phyloP scores from a whole-genome alignment of 2,888 invertebrate species.

The Limnephilus auricula region DNA sequence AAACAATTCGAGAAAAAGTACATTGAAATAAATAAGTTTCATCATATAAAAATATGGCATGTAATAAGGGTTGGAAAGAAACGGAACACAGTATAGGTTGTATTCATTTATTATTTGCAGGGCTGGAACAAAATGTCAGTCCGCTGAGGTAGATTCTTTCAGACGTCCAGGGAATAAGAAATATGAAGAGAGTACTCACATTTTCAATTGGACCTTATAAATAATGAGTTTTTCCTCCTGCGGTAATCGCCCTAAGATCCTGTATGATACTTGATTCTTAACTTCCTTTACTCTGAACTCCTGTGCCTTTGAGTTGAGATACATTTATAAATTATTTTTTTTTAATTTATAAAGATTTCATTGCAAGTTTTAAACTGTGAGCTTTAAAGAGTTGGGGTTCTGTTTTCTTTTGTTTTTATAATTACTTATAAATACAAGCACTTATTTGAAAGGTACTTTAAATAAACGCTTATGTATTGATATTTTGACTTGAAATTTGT shows the following conservation, averaged over 20 bases:
- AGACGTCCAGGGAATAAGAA: neutral
- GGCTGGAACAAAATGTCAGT: neutral
- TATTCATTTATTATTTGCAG: conserved; percentile 6
- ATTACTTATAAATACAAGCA: too few species aligned
- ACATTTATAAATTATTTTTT: neutral
- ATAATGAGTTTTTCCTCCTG: neutral
- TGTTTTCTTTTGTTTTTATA: neutral
- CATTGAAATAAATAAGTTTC: neutral
- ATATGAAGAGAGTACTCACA: conserved; percentile 10
- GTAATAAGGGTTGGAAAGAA: neutral
- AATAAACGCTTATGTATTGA: too few species aligned
- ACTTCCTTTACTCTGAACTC: neutral
- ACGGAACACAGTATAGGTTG: conserved; percentile 2
- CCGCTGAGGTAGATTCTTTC: neutral
- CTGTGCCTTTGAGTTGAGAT: neutral
- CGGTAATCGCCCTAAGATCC: neutral
- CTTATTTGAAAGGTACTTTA: too few species aligned
- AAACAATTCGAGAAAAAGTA: neutral
- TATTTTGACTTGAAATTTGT: too few species aligned
- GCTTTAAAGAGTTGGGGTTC: neutral
- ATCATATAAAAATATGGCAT: neutral
- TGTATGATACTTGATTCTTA: neutral
- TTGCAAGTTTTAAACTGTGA: neutral
- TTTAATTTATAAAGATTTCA: neutral
- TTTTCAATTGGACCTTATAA: conserved; percentile 8